These are phyloP conservation scores for silkworm (Bombyx mori) DNA, from an alignment of 1,140 invertebrate genomes.

Conservation along the genomic window DNA sequence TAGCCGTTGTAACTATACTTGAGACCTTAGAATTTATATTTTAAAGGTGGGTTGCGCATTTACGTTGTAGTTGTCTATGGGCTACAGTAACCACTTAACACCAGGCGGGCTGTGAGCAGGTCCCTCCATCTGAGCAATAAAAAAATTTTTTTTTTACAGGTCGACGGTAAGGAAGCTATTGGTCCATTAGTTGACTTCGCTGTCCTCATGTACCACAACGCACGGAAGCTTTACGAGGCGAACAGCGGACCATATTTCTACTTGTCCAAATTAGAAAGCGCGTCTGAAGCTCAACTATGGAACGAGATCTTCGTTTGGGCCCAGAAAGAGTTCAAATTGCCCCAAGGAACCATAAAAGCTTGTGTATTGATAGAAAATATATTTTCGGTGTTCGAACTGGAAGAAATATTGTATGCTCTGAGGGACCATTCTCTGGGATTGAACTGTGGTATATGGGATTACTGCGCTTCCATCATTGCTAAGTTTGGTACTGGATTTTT, in stretches of 20 bases:
- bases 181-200: constrained; percentile 80
- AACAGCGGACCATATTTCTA: constrained; percentile 78
- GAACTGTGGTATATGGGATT: constrained; percentile 85
- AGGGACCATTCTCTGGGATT: constrained; percentile 79
- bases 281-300: constrained; percentile 77
- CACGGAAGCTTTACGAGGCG: constrained; percentile 61
- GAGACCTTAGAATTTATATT: no score
- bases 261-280: constrained; percentile 78
- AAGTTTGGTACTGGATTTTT: constrained; percentile 73
- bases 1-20: no score
- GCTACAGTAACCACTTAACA: no score
- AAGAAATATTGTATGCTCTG: constrained; percentile 79
- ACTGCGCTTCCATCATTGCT: constrained; percentile 79
- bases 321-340: constrained; percentile 72
- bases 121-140: no score
- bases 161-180: constrained; percentile 77
- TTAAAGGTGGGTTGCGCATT: no score
- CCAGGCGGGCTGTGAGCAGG: no score
- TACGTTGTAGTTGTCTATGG: no score
- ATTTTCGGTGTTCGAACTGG: constrained; percentile 78
- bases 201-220: constrained; percentile 79
- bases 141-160: constrained; percentile 32
- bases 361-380: constrained; percentile 84
- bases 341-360: constrained; percentile 77
- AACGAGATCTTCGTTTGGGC: constrained; percentile 82